Evolutionary conservation across 2,797 vertebrate species (phyloP), one percentile per base, ranked within the genome.

Genomic region (Chiloscyllium punctatum): DNA sequence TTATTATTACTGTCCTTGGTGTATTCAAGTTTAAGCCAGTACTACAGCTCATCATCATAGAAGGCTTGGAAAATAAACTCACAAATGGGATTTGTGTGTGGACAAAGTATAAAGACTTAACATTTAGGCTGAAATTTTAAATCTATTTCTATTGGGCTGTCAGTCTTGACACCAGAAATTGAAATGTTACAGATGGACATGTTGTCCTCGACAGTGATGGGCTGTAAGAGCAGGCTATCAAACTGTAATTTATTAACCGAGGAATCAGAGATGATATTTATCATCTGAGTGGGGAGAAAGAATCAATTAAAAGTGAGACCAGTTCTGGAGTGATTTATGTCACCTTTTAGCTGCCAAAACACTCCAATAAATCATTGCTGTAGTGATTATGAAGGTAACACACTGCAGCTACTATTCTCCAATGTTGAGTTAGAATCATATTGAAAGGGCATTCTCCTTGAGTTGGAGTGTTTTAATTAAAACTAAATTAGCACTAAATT

Each of bases 401-500:
- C n/a, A 37, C n/a, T 92, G 62, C n/a, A 37, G 90, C 9, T 42
- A 25, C 62, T 42, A 21, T 37, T 69, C 7, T 92, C 62, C 62
- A 21, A 18, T 37, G 33, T 6, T 92, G 90, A 62, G 53, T 62
- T 30, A 62, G 87, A 62, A 33, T 62, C 6, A 90, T 62, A 30
- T 37, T 68, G 9, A 68, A 68, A 92, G 62, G 33, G 11, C 62
- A 92, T 62, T 66, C n/a, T 92, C 90, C 21, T 68, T 68, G 9
- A 92, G 62, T 42, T 92, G 90, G 90, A 68, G 62, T 23, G 62
- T 11, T 42, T 68, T 92, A 92, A 92, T 92, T 92, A 90, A 68
- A 92, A 92, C 25, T 92, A n/a, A 68, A 92, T 92, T 42, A 33
- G 57, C 57, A 92, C 57, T 25, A 92, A 92, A 92, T 92, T 92